These are phyloP conservation scores for Tolypeutes matacus DNA, from an alignment of 2,797 vertebrate genomes.

Conservation along the genomic window DNA sequence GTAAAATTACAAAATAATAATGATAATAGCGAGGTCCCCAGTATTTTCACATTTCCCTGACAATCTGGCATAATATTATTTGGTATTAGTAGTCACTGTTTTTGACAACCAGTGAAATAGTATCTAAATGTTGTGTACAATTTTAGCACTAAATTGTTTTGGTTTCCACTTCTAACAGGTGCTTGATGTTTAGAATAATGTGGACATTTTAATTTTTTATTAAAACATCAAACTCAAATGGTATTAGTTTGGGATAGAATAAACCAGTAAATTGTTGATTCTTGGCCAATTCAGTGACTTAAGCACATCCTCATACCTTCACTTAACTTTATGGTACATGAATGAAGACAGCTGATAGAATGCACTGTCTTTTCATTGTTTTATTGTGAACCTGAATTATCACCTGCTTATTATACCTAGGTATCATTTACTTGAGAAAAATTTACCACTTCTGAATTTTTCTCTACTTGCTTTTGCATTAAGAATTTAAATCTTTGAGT, in stretches of 20 bases:
- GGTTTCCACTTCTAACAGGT: too few species aligned
- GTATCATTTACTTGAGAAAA: conserved; percentile 66
- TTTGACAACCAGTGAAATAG: too few species aligned
- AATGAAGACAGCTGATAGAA: background rate
- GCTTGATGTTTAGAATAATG: too few species aligned
- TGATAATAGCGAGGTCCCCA: conserved; percentile 68
- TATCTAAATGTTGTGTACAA: too few species aligned
- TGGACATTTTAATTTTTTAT: too few species aligned
- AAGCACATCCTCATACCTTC: conserved; percentile 25
- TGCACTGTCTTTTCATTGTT: background rate
- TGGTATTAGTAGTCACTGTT: too few species aligned
- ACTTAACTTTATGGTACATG: conserved; percentile 21
- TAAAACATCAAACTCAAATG: too few species aligned
- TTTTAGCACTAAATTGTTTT: too few species aligned
- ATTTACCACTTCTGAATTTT: conserved; percentile 33
- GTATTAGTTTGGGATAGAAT: conserved; percentile 47
- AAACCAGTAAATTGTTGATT: conserved; percentile 65
- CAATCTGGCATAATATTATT: too few species aligned
- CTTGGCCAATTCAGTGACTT: conserved; percentile 50
- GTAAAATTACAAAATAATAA: conserved; percentile 76
- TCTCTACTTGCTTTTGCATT: conserved; percentile 59
- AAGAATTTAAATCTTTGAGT: conserved; percentile 37
- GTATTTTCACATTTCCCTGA: conserved; percentile 81
- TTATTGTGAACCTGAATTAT: too few species aligned
- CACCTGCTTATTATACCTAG: too few species aligned